Evolutionary conservation across 2,888 invertebrate genomes (phyloP).

Genomic region (Subacronicta megacephala): DNA sequence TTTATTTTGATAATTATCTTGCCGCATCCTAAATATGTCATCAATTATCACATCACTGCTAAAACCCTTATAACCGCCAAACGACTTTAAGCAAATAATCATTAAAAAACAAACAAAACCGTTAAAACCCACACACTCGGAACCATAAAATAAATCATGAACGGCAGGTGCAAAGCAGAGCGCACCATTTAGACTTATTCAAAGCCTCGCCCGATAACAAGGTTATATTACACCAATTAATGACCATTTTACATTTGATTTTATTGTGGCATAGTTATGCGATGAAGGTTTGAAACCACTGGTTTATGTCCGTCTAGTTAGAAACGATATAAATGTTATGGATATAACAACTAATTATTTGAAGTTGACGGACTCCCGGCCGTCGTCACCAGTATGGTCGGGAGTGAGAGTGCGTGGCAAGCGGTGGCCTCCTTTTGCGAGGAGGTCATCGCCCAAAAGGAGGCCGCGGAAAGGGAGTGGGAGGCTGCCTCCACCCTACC

Average conservation of each 20-base stretch:
- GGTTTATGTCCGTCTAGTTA: constrained; percentile 46
- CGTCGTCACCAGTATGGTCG: too few relatives aligned
- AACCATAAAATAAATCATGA: constrained; percentile 37
- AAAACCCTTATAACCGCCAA: too few relatives aligned
- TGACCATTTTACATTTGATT: constrained; percentile 73
- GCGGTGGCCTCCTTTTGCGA: too few relatives aligned
- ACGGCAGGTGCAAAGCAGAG: constrained; percentile 58
- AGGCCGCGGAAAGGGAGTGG: too few relatives aligned
- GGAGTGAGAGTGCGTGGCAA: too few relatives aligned
- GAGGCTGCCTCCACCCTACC: too few relatives aligned
- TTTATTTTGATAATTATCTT: too few relatives aligned
- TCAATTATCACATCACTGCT: too few relatives aligned
- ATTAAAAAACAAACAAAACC: constrained; percentile 1
- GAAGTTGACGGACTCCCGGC: too few relatives aligned
- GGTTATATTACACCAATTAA: constrained; percentile 75
- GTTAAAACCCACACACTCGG: constrained; percentile 26
- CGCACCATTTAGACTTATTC: constrained; percentile 63
- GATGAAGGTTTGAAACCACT: constrained; percentile 69
- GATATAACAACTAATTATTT: constrained; percentile 34
- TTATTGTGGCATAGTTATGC: constrained; percentile 76
- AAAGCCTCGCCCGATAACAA: constrained; percentile 71
- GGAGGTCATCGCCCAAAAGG: too few relatives aligned
- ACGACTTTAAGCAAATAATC: too few relatives aligned
- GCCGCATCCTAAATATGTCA: too few relatives aligned
- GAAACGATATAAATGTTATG: constrained; percentile 32